Conservation (phyloP, 2,113 vertebrate genomes). For the Tachuris rubrigastra region DNA sequence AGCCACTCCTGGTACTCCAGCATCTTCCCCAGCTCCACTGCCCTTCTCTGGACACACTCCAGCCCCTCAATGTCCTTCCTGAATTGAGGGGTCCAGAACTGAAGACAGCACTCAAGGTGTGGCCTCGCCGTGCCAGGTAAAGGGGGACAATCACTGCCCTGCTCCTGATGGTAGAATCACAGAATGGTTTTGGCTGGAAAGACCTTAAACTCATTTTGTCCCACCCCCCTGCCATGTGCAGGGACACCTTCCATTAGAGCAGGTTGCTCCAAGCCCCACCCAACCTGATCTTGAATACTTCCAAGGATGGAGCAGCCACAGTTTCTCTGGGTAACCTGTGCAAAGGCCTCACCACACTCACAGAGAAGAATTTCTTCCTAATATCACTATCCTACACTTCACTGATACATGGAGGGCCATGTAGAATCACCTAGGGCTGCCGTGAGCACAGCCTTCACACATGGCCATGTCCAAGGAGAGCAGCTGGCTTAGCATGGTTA, state of each 20-base stretch:
- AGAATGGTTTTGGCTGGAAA: background rate
- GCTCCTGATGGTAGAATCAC: background rate
- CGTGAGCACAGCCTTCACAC: background rate
- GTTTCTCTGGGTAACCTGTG: background rate
- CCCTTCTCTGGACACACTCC: fast-evolving
- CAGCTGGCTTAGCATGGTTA: background rate
- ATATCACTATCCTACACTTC: background rate
- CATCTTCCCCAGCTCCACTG: background rate
- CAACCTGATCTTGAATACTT: background rate
- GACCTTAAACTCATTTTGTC: background rate
- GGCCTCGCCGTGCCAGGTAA: background rate
- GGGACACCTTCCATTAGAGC: background rate
- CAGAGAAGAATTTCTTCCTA: background rate
- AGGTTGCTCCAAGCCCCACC: background rate
- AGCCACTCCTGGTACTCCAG: background rate
- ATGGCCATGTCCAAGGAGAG: background rate
- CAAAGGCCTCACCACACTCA: background rate
- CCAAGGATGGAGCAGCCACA: background rate
- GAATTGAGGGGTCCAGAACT: background rate
- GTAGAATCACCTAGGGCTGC: background rate
- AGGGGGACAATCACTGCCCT: background rate
- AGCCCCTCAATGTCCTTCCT: background rate
- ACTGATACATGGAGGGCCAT: fast-evolving
- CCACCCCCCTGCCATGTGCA: background rate
- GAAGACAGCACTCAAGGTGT: background rate